These are phyloP conservation scores for Dorcus parallelipipedus DNA, from an alignment of 2,888 invertebrate species.

Conservation along the genomic window DNA sequence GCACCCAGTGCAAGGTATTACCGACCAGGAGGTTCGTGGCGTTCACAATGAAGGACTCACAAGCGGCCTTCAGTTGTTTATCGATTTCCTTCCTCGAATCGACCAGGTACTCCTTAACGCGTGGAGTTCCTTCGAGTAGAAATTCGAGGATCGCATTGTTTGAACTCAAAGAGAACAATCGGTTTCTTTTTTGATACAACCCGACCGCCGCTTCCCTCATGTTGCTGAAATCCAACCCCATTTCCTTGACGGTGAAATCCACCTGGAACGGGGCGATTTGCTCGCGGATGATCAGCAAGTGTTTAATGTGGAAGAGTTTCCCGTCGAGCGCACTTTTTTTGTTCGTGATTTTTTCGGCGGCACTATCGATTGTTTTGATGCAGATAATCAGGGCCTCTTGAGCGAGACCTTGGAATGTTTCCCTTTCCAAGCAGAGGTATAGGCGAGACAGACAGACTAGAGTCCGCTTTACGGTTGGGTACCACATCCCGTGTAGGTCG, in stretches of 20 bases:
- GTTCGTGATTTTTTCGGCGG: constrained; percentile 73
- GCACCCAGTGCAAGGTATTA: constrained; percentile 69
- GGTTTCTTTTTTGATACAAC: constrained; percentile 71
- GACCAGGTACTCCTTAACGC: constrained; percentile 85
- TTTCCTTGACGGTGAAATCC: constrained; percentile 90
- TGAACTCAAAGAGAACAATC: constrained; percentile 74
- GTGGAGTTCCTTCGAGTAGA: constrained; percentile 86
- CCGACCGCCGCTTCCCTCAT: constrained; percentile 83
- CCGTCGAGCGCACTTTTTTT: constrained; percentile 85
- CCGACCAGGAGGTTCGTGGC: constrained; percentile 72
- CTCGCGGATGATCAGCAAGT: constrained; percentile 91
- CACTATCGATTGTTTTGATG: constrained; percentile 82
- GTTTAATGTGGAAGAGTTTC: constrained; percentile 96
- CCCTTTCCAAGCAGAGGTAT: constrained; percentile 87
- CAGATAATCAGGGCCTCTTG: constrained; percentile 94
- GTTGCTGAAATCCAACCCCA: constrained; percentile 89
- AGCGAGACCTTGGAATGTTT: constrained; percentile 94
- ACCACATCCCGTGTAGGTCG: constrained; percentile 99
- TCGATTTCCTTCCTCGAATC: constrained; percentile 98
- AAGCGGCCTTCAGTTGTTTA: constrained; percentile 81
- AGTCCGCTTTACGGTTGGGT: constrained; percentile 93
- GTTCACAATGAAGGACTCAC: constrained; percentile 83
- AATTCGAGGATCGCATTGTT: constrained; percentile 94
- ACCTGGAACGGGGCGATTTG: constrained; percentile 98
- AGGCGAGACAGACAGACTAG: constrained; percentile 91